Base-by-base conservation (phyloP, 2,888 invertebrate genomes). In the Molorchus minor region DNA sequence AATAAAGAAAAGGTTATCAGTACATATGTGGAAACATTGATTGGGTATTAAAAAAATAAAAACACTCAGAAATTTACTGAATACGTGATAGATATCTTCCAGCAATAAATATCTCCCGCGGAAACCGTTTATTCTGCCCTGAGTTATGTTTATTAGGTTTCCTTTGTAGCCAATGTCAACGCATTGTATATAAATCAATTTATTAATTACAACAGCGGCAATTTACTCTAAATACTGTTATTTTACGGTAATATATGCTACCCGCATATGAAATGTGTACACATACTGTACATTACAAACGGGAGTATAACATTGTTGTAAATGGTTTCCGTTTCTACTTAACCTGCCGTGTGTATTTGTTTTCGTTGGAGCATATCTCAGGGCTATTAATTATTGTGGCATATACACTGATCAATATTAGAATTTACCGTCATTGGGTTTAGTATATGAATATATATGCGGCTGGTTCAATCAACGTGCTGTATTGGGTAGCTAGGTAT, bases 321-420 rank as follows among this genome's bases (percentile, higher is more conserved):
- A 49, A 25, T 49, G 38, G 25, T 17, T 38, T 19, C 10, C 12
- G 25, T 25, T 21, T 7, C 21, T 49, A 7, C 38, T 49, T 49
- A n/a, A 49, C 38, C 49, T 25, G 49, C 10, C 38, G 21, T 8
- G 25, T 21, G 13, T 25, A 36, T 49, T 49, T 49, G 38, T 49
- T 49, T 49, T 38, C 36, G 7, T 4, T 38, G 38, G 4, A 1
- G 20, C 38, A 10, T 25, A 16, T 25, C 49, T 38, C 21, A 38
- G 16, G 38, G 49, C 49, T 21, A 25, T 20, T 49, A 38, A 49
- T 49, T 38, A 49, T 33, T 16, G 15, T 35, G 12, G 29, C 38
- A 38, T 49, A 38, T 49, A 49, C 38, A 49, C 38, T 49, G 25
- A 38, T 49, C 49, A 49, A 38, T 49, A 35, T 15, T 21, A 21